Evolutionary conservation across 37 sponge, comb jelly and placozoan species (phyloP), one percentile per base, ranked within the genome.

Genomic region (Halichondria panicea): DNA sequence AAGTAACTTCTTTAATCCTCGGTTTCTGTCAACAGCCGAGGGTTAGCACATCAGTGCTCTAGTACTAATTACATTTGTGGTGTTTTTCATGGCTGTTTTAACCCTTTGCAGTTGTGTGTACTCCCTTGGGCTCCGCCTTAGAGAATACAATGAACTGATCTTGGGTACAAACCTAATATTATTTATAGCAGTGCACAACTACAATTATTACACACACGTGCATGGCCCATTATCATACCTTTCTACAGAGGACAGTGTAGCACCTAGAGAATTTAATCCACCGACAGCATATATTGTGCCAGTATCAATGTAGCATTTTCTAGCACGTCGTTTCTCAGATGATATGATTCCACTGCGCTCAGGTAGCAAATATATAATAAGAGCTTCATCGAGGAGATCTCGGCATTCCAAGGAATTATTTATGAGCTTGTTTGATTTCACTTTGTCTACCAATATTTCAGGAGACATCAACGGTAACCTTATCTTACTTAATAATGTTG

Each of bases 271-370:
- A 46, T 65, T 76, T 22, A 87, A 39, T 19, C 88, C 88, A 32
- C 88, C 88, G 12, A 87, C 78, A 21, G 77, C 88, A 87, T 83
- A 87, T 11, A 87, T 84, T 2, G 70, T 42, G 8, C 84, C 84
- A 35, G 34, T 46, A 30, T 76, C 78, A 46, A 52, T 45, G 59
- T n/a, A 22, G 31, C 77, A 68, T 19, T 55, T 44, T 18, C 88
- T 42, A 1, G 60, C 55, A 15, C 33, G 37, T 36, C 70, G 74
- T 13, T 40, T 80, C 38, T 65, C 42, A 33, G 78, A 4, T 27
- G 78, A 65, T 21, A 88, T 58, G 46, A 1, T 55, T 0, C 27
- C 0, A 24, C 85, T 73, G 19, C 79, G 72, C 48, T 84, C 79
- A 15, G 89, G 85, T 30, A 88, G 57, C 24, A 88, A 57, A 36